Conservation (phyloP, 2,888 invertebrate genomes). For the Sarcophaga rosellei region DNA sequence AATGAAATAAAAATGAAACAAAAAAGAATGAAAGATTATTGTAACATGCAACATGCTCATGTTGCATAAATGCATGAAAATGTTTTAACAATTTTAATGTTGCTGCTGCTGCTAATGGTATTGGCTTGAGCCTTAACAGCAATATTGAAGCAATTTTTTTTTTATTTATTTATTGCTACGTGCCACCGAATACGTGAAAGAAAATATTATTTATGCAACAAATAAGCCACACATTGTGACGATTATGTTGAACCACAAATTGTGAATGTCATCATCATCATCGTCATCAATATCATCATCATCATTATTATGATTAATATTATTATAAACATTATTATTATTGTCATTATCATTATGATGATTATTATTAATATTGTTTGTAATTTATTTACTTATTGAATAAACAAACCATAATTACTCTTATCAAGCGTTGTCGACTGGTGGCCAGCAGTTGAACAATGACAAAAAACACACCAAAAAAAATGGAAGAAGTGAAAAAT, state of each 20-base stretch:
- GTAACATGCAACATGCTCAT: neutral
- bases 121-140: no score
- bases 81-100: slow-evolving; percentile 15
- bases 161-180: slow-evolving; percentile 2
- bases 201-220: slow-evolving; percentile 60
- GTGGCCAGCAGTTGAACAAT: no score
- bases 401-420: no score
- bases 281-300: no score
- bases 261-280: neutral
- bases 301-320: no score
- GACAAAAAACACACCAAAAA: no score
- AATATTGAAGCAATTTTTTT: no score
- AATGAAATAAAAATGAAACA: neutral
- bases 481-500: no score
- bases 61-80: slow-evolving; percentile 12
- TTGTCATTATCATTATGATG: slow-evolving; percentile 27
- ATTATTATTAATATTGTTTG: slow-evolving; percentile 6
- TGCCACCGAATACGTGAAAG: slow-evolving; percentile 46
- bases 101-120: no score
- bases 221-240: slow-evolving; percentile 65
- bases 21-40: neutral
- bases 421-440: no score
- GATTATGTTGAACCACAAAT: slow-evolving; percentile 67
- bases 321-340: slow-evolving; percentile 9
- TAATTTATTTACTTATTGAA: slow-evolving; percentile 63